These are phyloP conservation scores for Daboia siamensis DNA, from an alignment of 2,113 vertebrate genomes.

Conservation along the genomic window DNA sequence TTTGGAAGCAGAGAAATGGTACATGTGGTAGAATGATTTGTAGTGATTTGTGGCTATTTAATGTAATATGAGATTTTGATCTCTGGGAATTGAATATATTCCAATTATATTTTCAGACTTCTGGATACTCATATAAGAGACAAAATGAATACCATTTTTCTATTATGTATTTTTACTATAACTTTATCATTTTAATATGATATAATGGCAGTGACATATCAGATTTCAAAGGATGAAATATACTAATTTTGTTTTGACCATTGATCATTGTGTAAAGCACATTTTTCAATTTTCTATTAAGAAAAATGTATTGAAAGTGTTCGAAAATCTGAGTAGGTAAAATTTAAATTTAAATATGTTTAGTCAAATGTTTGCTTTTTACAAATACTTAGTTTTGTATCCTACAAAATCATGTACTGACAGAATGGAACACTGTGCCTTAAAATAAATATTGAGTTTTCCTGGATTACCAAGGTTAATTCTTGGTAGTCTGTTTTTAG, in stretches of 20 bases:
- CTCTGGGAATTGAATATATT: neutral
- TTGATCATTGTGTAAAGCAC: neutral
- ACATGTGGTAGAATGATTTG: constrained; percentile 32
- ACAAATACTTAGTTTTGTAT: neutral
- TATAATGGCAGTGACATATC: neutral
- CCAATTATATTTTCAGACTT: neutral
- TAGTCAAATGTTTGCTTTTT: neutral
- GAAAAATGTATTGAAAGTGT: neutral
- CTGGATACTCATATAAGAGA: neutral
- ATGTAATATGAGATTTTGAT: neutral
- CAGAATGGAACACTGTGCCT: neutral
- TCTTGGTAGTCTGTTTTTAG: neutral
- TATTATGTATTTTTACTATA: neutral
- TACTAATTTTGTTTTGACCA: neutral
- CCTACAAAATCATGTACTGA: neutral
- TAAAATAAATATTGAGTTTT: neutral
- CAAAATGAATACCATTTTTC: neutral
- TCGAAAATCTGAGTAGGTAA: neutral
- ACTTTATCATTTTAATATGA: neutral
- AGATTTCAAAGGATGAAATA: neutral
- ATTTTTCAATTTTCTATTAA: neutral
- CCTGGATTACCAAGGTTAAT: neutral
- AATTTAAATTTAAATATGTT: neutral
- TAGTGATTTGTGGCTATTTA: neutral
- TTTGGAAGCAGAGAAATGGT: constrained; percentile 77